Percentiles rank a stretch among this genome's conserved stretches.
Evolutionary conservation across 2,113 vertebrate species (phyloP).

Genomic region (Elgaria multicarinata): DNA sequence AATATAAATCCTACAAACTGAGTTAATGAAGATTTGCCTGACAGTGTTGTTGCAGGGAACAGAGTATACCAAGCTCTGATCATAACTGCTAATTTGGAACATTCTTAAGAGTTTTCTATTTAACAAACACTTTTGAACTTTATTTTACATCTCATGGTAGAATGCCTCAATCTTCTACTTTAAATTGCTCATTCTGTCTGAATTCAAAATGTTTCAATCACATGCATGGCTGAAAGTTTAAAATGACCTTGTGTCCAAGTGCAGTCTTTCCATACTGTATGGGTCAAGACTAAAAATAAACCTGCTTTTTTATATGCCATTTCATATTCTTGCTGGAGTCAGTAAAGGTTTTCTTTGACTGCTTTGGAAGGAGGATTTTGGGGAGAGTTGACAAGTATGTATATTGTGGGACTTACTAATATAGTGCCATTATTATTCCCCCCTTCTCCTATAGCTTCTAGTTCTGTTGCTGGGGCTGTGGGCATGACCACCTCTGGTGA

Average conservation of each 20-base stretch:
- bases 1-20: not conserved
- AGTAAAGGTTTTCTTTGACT: conserved; percentile 12
- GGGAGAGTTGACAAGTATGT: conserved; percentile 4
- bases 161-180: not conserved
- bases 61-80: not conserved
- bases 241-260: conserved; percentile 16
- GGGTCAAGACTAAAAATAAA: conserved; percentile 29
- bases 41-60: not conserved
- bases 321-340: conserved; percentile 8
- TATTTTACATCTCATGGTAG: not conserved
- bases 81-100: not conserved
- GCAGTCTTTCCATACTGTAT: conserved; percentile 20
- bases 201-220: not conserved
- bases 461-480: conserved; percentile 97
- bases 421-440: conserved; percentile 11
- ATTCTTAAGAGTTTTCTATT: not conserved
- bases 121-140: not conserved
- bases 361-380: conserved; percentile 12
- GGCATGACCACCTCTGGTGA: conserved; percentile 99
- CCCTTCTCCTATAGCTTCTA: conserved; percentile 84
- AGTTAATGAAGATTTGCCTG: not conserved
- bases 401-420: not conserved
- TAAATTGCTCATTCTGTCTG: not conserved
- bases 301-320: conserved; percentile 6
- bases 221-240: not conserved